These are phyloP conservation scores for Psephotus haematonotus DNA, from an alignment of 2,113 vertebrate genomes.

Conservation along the genomic window DNA sequence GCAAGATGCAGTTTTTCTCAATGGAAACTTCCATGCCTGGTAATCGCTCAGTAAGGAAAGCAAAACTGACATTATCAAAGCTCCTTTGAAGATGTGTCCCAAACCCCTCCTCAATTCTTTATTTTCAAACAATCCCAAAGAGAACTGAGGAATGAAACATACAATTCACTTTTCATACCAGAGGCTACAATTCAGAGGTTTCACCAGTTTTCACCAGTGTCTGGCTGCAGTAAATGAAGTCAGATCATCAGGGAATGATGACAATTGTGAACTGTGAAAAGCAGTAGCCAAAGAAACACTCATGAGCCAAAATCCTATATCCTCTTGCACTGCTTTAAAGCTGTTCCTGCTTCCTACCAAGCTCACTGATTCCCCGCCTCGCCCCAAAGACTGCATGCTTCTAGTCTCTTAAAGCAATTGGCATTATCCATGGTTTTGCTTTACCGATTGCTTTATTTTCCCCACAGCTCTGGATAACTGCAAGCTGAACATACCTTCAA, in stretches of 20 bases:
- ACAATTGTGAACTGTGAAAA: background rate
- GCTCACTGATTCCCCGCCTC: background rate
- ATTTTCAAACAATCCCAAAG: background rate
- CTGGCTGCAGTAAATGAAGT: background rate
- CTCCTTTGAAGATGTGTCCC: background rate
- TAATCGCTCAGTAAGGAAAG: background rate
- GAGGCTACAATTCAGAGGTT: background rate
- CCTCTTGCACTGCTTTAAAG: background rate
- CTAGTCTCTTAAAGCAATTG: background rate
- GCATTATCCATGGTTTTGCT: background rate
- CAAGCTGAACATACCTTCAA: background rate
- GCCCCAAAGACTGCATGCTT: background rate
- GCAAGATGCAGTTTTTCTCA: background rate
- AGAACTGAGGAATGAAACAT: background rate
- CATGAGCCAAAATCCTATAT: background rate
- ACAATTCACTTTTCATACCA: background rate
- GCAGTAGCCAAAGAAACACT: background rate
- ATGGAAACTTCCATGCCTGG: conserved; percentile 9
- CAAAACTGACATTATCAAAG: conserved; percentile 6
- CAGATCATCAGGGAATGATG: background rate
- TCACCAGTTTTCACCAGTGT: background rate
- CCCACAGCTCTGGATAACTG: background rate
- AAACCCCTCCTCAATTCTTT: background rate
- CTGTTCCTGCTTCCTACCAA: background rate
- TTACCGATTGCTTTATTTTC: background rate